Percentiles rank a stretch among this genome's conserved stretches.
These are phyloP conservation scores for Disparrhopalites patrizii DNA, from an alignment of 2,888 invertebrate species.

Conservation along the genomic window DNA sequence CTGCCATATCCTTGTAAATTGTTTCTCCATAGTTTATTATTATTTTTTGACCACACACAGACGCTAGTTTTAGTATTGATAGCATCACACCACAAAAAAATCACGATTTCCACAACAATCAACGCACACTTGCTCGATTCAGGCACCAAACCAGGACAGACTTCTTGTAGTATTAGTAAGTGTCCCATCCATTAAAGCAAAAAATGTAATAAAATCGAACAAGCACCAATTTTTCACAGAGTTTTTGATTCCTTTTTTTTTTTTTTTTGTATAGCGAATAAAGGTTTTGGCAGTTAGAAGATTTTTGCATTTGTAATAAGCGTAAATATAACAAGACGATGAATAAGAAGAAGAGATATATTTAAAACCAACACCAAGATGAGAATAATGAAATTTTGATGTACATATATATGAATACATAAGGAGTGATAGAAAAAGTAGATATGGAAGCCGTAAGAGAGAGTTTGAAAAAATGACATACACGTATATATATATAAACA, in stretches of 20 bases:
- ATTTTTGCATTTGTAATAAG: background rate
- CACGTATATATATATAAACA: no score
- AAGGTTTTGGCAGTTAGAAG: conserved; percentile 3
- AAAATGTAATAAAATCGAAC: background rate
- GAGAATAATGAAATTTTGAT: background rate
- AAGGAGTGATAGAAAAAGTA: background rate
- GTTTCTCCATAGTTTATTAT: background rate
- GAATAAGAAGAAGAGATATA: no score
- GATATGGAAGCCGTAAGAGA: conserved; percentile 6
- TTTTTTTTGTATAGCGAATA: no score
- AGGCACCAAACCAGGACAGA: no score
- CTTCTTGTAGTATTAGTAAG: no score
- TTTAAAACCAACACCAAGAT: conserved; percentile 8
- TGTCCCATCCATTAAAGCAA: background rate
- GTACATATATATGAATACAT: no score
- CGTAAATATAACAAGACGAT: no score
- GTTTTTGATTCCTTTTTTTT: no score
- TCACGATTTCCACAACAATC: no score
- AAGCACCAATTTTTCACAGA: background rate
- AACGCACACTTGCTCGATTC: no score
- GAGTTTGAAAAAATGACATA: no score
- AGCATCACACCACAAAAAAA: no score
- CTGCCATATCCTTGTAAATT: background rate
- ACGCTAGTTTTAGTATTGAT: background rate
- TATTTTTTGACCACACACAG: background rate